Conservation (phyloP, 2,888 invertebrate genomes). For the Leucoptera coffeella region DNA sequence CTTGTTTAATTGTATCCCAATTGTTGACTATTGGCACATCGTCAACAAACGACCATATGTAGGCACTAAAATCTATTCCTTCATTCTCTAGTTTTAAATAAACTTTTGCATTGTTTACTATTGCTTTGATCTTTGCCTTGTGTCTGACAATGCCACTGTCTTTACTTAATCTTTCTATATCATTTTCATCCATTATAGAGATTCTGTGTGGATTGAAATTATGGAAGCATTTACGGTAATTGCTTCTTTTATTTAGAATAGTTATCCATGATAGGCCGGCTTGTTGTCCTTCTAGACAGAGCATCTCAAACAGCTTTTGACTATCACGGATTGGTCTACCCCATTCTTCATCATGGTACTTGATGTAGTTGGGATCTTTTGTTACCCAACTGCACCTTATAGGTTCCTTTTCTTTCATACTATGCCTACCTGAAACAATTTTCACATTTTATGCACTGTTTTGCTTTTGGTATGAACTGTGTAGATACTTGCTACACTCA, state of each 20-base stretch:
- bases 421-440: too few relatives aligned
- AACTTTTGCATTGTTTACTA: constrained; percentile 27
- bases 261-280: constrained; percentile 39
- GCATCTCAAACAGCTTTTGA: constrained; percentile 27
- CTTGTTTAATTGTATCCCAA: constrained; percentile 17
- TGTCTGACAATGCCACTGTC: constrained; percentile 22
- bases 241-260: constrained; percentile 28
- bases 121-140: constrained; percentile 27
- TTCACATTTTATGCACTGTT: too few relatives aligned
- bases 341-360: constrained; percentile 39
- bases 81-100: constrained; percentile 21
- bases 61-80: constrained; percentile 22
- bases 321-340: constrained; percentile 22
- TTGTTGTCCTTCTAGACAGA: constrained; percentile 41
- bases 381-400: constrained; percentile 26
- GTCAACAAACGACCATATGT: constrained; percentile 30
- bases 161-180: constrained; percentile 13
- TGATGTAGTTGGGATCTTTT: constrained; percentile 24
- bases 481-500: too few relatives aligned
- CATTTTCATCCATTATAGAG: constrained; percentile 12
- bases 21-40: constrained; percentile 19
- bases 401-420: too few relatives aligned
- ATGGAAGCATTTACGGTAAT: constrained; percentile 19
- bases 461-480: too few relatives aligned
- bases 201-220: constrained; percentile 24